Conservation (phyloP, 2,888 invertebrate genomes). For the Linhomoeus sp. region DNA sequence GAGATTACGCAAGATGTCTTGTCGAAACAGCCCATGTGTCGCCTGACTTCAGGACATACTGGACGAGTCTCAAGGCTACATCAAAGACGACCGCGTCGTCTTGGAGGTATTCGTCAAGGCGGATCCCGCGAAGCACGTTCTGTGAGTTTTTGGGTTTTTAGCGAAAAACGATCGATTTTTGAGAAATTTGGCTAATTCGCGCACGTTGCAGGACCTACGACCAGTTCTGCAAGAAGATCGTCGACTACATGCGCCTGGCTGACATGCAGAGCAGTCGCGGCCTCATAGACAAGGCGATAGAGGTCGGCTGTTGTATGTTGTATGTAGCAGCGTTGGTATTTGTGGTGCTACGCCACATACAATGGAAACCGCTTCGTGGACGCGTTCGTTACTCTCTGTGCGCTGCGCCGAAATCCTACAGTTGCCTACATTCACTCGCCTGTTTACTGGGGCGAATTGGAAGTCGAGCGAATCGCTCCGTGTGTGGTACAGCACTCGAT, state of each 20-base stretch:
- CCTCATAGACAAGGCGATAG: slow-evolving; percentile 24
- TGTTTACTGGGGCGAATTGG: too few species aligned
- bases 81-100: slow-evolving; percentile 66
- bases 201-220: slow-evolving; percentile 14
- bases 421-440: too few species aligned
- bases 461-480: too few species aligned
- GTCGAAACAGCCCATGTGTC: not conserved
- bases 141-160: slow-evolving; percentile 25
- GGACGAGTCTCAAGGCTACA: slow-evolving; percentile 73
- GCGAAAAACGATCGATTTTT: too few species aligned
- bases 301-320: too few species aligned
- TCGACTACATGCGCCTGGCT: slow-evolving; percentile 23
- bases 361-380: too few species aligned
- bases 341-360: not conserved
- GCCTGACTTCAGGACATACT: slow-evolving; percentile 43
- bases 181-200: not conserved
- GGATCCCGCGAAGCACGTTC: slow-evolving; percentile 39
- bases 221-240: slow-evolving; percentile 22
- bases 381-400: too few species aligned
- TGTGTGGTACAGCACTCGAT: too few species aligned
- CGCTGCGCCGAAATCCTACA: too few species aligned
- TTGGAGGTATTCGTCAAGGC: slow-evolving; percentile 48
- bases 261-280: slow-evolving; percentile 22
- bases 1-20: too few species aligned
- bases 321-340: not conserved